Evolutionary conservation across 1,140 invertebrate genomes (phyloP), one percentile per base, ranked within the genome.

Genomic region (Pogonomyrmex californicus): DNA sequence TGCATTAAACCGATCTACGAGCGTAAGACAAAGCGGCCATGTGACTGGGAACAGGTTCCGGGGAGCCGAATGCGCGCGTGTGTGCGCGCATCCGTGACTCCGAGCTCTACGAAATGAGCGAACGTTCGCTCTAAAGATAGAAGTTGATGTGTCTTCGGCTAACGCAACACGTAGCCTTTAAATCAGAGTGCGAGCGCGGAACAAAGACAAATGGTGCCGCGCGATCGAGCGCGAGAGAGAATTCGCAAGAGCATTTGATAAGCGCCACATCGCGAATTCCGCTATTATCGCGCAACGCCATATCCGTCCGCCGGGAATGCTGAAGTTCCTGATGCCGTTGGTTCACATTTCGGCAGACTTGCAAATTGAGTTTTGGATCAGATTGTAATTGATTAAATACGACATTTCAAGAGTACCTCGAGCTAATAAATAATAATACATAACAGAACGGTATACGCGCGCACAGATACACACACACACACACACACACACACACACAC

Each of bases 1-100:
- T 86, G 86, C 81, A 82, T 90, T 87, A 90, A 90, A 73, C 36
- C 81, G 89, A 90, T 90, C 88, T 90, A 90, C 87, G 88, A 90
- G 75, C 63, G 81, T 86, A 90, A 87, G 89, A 90, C 88, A 90
- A 90, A 90, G 88, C 86, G 79, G 73, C 86, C 87, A 90, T 71
- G 88, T 86, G 88, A 87, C 44, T 75, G 86, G 23, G 30, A 90
- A 90, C 89, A 85, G 85, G 88, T 90, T 89, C 62, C 88, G 73
- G 73, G 78, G 77, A 86, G 87, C 65, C 85, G 79, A 83, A 87
- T 76, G 85, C 44, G 78, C 30, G 58, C 54, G 87, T 41, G 38
- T 49, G 41, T 49, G 54, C 12, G 33, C 66, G 58, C 23, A 23
- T 68, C 68, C 65, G 54, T 86, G 51, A 51, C 58, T 62, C 44